Conservation (phyloP, 2,113 vertebrate genomes). For the Fukomys damarensis region DNA sequence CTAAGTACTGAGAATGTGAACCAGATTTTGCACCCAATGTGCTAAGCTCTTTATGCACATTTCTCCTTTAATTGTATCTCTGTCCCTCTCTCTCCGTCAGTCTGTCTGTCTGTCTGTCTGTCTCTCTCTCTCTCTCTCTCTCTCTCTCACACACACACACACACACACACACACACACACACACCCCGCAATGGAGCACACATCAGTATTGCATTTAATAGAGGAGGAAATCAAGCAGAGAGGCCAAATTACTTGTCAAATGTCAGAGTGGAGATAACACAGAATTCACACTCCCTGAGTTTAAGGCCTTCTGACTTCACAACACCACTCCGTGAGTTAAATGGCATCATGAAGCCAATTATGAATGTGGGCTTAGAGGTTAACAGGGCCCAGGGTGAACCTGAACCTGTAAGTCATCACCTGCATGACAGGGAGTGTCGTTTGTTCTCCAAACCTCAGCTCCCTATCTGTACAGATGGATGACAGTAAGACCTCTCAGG, state of each 20-base stretch:
- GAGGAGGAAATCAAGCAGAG: background rate
- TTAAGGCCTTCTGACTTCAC: background rate
- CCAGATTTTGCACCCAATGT: background rate
- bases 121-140: background rate
- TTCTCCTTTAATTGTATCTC: background rate
- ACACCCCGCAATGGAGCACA: background rate
- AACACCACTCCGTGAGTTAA: background rate
- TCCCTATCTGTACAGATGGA: background rate
- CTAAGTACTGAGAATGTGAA: background rate
- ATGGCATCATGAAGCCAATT: background rate
- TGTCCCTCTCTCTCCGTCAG: background rate
- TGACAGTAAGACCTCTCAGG: background rate
- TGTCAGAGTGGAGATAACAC: background rate
- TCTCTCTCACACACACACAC: background rate
- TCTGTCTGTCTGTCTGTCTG: too few relatives aligned
- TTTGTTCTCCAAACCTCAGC: background rate
- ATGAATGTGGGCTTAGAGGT: background rate
- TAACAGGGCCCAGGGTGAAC: background rate
- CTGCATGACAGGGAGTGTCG: background rate
- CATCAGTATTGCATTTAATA: background rate
- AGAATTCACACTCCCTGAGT: background rate
- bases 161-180: background rate
- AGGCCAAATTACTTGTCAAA: background rate
- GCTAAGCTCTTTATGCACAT: background rate
- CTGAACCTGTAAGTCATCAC: background rate